Base-by-base conservation (phyloP, 2,797 vertebrate species). In the Sciurus vulgaris region DNA sequence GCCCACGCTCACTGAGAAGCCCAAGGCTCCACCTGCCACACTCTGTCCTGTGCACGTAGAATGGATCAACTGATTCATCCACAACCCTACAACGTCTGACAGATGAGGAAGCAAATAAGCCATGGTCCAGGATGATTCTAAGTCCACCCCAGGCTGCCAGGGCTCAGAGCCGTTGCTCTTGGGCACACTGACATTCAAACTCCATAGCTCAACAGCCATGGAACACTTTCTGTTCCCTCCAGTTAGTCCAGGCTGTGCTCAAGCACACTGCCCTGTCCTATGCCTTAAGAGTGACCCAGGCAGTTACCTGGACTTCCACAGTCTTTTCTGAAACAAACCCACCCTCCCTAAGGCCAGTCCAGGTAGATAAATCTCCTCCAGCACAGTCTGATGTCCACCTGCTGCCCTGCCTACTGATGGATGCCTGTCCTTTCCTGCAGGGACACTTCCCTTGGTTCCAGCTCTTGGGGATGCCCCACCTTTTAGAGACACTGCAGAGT, bases 51-150 rank as follows among this genome's bases (percentile, higher is more conserved):
- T 61, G 47, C 70, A 18, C 5, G 3, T 24, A 47, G 30, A 41
- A 14, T 0, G 1, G 14, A 24, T 20, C 18, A 7, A 3, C 8
- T 44, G 26, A 49, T 24, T 4, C 12, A 77, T 13, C 20, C 76
- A 11, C 28, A 56, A 7, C 26, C 13, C 54, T 0, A 14, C 5
- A 0, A 13, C 69, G 56, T 28, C 49, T 44, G 30, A 10, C 0
- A 12, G 47, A 26, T 5, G 10, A 65, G 17, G 26, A 81, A 51
- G 26, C 30, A 33, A 44, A 24, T 5, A 51, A 22, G 44, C 4
- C 5, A 24, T 1, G 5, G 4, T n/a, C 69, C 30, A 20, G 20
- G 17, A 14, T 49, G 59, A 20, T 22, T 86, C 51, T 10, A 59
- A 94, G 81, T 44, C 14, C 38, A 49, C 35, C 18, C 44, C 73